Evolutionary conservation across 2,113 vertebrate species (phyloP), one percentile per base, ranked within the genome.

Genomic region (Microcebus tavaratra): DNA sequence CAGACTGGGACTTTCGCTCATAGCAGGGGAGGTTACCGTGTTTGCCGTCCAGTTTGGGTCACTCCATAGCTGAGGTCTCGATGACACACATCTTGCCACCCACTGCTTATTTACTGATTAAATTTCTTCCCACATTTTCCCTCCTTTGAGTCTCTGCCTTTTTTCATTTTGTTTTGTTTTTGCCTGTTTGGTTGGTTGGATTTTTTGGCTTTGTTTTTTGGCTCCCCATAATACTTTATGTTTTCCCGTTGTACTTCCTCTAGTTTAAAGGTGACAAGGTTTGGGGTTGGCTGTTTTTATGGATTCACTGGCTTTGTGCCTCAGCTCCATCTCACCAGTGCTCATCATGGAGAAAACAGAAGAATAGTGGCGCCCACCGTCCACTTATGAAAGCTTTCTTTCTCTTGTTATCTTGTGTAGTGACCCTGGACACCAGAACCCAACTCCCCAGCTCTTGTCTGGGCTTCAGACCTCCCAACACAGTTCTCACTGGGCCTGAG

Each of bases 331-430:
- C 80, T 80, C 87, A 34, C 8, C 39, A 18, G 84, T 34, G 55
- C 45, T 67, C 39, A 20, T 73, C 68, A 48, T 8, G 1, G 48
- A 48, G 42, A 75, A 70, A 76, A 81, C 68, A 92, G n/a, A 81
- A 72, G 34, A 42, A 21, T 29, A 14, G n/a, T 57, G 29, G 18
- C 0, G 0, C 4, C 53, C 25, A 21, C 7, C 17, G 20, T 8
- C 25, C 10, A 27, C 20, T 27, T 50, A 67, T 20, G 11, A 23
- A 53, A 29, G 39, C 25, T 48, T 2, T 45, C 42, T 53, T 73
- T 29, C 25, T 63, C 11, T 55, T 57, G 31, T 7, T 6, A 63
- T 3, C 27, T 36, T 92, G 18, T 55, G 61, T 45, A 59, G 48
- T 92, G 15, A 61, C 9, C 45, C 12, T 1, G 1, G 17, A 61